Evolutionary conservation across 1,140 invertebrate genomes (phyloP), one percentile per base, ranked within the genome.

Genomic region (Heliconius nattereri): DNA sequence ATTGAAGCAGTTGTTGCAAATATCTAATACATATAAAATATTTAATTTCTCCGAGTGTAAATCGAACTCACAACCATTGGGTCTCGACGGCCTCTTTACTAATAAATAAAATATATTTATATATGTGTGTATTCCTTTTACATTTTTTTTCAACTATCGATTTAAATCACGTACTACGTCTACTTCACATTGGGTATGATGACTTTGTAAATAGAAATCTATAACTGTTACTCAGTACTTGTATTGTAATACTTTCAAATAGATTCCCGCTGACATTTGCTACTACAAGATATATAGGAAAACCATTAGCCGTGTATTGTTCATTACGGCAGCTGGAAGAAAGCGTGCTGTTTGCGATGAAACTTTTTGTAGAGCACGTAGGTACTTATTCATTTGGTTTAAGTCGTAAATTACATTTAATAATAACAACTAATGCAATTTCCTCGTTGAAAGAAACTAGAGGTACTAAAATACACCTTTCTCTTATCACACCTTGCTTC

Each of bases 181-280:
- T 3, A 66, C 54, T 29, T n/a, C 57, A 60, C 57, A 60, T 60
- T 26, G n/a, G n/a, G 23, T 60, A n/a, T n/a, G n/a, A 60, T 60
- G 57, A 26, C 57, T 66, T 66, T 66, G 60, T 66, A 66, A 66
- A 66, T 66, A 66, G 60, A 26, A 66, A 66, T 66, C 60, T 29
- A 66, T 66, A 29, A 66, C 26, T 16, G 0, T 26, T 40, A 45
- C 60, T 71, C 75, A 45, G 60, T 71, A 70, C 60, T 29, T 71
- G 32, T 19, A 75, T 66, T 66, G 60, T 66, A 66, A 29, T 60
- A 66, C 19, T 76, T 40, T 35, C 57, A 76, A 45, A 76, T 23
- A 76, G n/a, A 45, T 37, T 32, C 75, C 40, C 75, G 75, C 75
- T 76, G 75, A 76, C 60, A 76, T 76, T 76, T 76, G 60, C 75